Conservation (phyloP, 2,113 vertebrate species). For the Pyrgilauda ruficollis region DNA sequence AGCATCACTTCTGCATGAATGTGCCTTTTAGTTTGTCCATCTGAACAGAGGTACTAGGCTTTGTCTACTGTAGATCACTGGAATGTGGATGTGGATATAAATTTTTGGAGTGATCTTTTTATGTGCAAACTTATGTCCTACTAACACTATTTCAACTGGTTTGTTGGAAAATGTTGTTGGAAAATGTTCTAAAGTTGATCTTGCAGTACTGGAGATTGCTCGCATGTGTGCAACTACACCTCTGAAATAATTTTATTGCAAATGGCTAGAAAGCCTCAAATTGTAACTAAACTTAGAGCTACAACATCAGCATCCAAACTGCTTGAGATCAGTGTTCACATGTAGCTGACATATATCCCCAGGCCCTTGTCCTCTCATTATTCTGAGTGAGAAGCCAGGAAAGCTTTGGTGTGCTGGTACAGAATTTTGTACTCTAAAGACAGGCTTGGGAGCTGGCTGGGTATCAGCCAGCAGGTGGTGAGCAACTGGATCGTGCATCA, state of each 20-base stretch:
- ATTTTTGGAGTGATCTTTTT: background rate
- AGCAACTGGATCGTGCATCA: background rate
- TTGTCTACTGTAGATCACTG: background rate
- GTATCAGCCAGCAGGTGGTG: background rate
- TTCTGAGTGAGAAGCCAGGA: background rate
- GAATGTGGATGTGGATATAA: background rate
- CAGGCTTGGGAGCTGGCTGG: background rate
- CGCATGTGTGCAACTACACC: background rate
- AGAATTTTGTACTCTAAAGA: background rate
- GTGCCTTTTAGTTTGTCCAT: background rate
- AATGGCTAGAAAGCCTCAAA: background rate
- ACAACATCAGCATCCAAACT: background rate
- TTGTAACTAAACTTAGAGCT: background rate
- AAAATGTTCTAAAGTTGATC: background rate
- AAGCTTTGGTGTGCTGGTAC: background rate
- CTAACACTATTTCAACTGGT: background rate
- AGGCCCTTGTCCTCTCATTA: background rate
- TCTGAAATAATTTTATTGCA: background rate
- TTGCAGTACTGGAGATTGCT: background rate
- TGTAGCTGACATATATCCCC: background rate
- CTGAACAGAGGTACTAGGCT: background rate
- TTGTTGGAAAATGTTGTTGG: background rate
- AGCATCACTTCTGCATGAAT: background rate
- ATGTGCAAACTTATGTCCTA: background rate
- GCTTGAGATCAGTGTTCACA: rapidly evolving